Percentiles rank a stretch among this genome's conserved stretches.
Conservation (phyloP, 2,888 invertebrate genomes). For the Thecophora atra region DNA sequence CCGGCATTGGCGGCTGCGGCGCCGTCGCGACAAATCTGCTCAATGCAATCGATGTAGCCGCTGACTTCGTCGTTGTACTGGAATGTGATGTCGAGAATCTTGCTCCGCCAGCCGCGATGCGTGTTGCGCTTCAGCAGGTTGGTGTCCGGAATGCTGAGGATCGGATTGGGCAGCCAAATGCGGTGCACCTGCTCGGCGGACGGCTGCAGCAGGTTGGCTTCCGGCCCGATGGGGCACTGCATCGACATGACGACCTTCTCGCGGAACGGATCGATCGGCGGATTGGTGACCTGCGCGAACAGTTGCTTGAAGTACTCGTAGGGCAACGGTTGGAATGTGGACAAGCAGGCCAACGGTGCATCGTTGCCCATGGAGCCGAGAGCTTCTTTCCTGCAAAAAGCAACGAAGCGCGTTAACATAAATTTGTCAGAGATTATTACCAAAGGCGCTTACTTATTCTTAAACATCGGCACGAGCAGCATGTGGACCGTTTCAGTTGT, state of each 20-base stretch:
- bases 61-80: conserved; percentile 76
- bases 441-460: conserved; percentile 77
- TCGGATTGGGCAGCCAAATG: conserved; percentile 92
- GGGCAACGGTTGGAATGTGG: conserved; percentile 91
- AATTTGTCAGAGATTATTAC: neutral
- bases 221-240: conserved; percentile 96
- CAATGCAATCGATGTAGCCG: conserved; percentile 83
- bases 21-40: conserved; percentile 82
- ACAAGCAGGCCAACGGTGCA: conserved; percentile 95
- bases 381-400: conserved; percentile 85
- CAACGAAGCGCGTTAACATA: neutral
- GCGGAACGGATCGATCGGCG: conserved; percentile 98
- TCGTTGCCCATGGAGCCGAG: conserved; percentile 99
- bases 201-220: conserved; percentile 92
- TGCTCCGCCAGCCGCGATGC: conserved; percentile 88
- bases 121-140: conserved; percentile 85
- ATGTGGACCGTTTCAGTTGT: conserved; percentile 95
- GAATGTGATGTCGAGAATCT: conserved; percentile 90
- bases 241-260: conserved; percentile 99
- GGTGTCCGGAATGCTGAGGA: conserved; percentile 90
- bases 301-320: conserved; percentile 99
- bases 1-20: conserved; percentile 79
- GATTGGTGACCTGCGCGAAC: conserved; percentile 99
- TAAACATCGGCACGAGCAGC: conserved; percentile 95
- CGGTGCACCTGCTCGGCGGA: conserved; percentile 87